These are phyloP conservation scores for Synergus japonicus DNA, from an alignment of 2,888 invertebrate species.

Conservation along the genomic window DNA sequence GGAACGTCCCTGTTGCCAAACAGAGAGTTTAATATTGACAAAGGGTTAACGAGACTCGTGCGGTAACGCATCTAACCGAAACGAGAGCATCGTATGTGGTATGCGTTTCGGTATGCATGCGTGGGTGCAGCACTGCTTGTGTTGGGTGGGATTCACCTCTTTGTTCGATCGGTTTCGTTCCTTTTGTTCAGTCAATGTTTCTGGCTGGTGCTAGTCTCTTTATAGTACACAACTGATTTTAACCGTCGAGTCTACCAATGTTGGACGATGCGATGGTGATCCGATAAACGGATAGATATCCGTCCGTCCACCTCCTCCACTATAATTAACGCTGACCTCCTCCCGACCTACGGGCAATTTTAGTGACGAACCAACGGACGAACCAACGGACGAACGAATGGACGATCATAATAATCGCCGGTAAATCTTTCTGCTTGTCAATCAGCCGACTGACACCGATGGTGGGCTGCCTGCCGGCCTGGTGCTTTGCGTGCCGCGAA, in stretches of 20 bases:
- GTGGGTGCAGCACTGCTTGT: conserved; percentile 48
- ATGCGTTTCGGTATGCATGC: conserved; percentile 49
- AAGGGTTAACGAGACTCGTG: conserved; percentile 53
- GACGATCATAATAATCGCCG: conserved; percentile 66
- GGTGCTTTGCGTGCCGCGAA: conserved; percentile 56
- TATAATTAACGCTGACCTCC: conserved; percentile 76
- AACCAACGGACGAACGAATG: conserved; percentile 47
- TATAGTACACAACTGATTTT: conserved; percentile 55
- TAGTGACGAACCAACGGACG: conserved; percentile 57
- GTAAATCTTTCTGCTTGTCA: conserved; percentile 71
- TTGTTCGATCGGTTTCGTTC: conserved; percentile 56
- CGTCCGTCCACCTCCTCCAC: conserved; percentile 65
- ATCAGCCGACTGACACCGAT: conserved; percentile 64
- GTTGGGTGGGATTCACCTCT: conserved; percentile 51
- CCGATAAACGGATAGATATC: conserved; percentile 76
- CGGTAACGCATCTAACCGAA: conserved; percentile 37
- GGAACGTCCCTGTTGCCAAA: conserved; percentile 38
- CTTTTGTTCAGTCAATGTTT: conserved; percentile 56
- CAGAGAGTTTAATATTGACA: conserved; percentile 55
- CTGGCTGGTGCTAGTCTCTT: conserved; percentile 46
- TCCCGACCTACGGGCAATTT: conserved; percentile 73
- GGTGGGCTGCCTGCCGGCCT: conserved; percentile 51
- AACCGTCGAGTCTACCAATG: conserved; percentile 52
- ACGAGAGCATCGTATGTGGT: conserved; percentile 52
- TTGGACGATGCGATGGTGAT: conserved; percentile 65